Evolutionary conservation across 2,797 vertebrate genomes (phyloP).

Genomic region (Enteromius viviparus): DNA sequence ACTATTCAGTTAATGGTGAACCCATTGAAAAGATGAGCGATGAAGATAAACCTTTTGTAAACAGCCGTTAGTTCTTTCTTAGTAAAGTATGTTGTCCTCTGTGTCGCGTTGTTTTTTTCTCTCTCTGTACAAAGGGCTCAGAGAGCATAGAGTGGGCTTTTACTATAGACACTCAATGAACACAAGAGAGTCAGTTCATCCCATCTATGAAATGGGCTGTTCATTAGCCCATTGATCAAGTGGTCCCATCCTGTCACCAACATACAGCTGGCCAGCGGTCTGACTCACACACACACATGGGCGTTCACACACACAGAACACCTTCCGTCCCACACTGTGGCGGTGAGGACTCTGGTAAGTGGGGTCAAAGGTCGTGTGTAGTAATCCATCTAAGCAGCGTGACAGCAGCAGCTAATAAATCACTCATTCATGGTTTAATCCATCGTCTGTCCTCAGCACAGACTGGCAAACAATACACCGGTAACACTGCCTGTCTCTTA

Average conservation of each 20-base stretch:
- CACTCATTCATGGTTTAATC: conserved; percentile 88
- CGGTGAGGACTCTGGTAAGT: conserved; percentile 77
- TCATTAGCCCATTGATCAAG: conserved; percentile 86
- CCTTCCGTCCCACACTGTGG: conserved; percentile 70
- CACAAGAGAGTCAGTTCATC: conserved; percentile 73
- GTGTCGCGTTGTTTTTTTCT: conserved; percentile 13
- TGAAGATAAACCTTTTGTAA: conserved; percentile 42
- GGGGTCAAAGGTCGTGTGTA: conserved; percentile 83
- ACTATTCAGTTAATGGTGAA: conserved; percentile 37
- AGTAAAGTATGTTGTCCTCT: conserved; percentile 26
- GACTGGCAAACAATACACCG: conserved; percentile 77
- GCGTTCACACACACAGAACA: conserved; percentile 55
- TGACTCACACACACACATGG: conserved; percentile 59
- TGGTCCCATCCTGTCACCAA: conserved; percentile 82
- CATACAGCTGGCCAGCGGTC: conserved; percentile 80
- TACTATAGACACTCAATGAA: conserved; percentile 54
- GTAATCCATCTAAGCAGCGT: conserved; percentile 86
- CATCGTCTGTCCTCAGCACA: conserved; percentile 78
- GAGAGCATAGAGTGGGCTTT: conserved; percentile 42
- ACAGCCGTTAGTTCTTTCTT: conserved; percentile 32
- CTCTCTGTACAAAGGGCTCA: conserved; percentile 42
- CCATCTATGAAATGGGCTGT: conserved; percentile 81
- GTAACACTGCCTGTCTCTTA: conserved; percentile 56
- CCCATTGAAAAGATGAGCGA: conserved; percentile 20
- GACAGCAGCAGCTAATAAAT: conserved; percentile 87